phyloP scores from a whole-genome alignment of 1,140 invertebrate species.

The Heliconius nattereri region DNA sequence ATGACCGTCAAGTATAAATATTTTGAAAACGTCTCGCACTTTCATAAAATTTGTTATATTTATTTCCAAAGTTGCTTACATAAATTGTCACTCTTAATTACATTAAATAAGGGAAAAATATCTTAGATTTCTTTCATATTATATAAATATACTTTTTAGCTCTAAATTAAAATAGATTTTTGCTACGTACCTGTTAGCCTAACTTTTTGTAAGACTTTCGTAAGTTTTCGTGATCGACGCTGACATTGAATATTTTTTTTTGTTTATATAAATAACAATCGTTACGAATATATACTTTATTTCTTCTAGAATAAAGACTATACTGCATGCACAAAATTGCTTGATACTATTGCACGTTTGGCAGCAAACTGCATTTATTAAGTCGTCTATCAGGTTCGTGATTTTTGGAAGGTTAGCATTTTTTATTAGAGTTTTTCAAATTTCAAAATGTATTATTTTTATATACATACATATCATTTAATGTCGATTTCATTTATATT shows the following conservation, averaged over 20 bases:
- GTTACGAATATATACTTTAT: slow-evolving; percentile 22
- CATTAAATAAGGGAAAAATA: not conserved
- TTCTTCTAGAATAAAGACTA: slow-evolving; percentile 7
- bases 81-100: not conserved
- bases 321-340: not conserved
- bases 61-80: not conserved
- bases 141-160: not conserved
- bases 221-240: slow-evolving; percentile 64
- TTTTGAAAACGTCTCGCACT: slow-evolving; percentile 48
- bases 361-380: slow-evolving; percentile 13
- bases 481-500: not conserved
- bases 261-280: slow-evolving; percentile 45
- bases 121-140: not conserved
- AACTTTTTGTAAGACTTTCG: slow-evolving; percentile 49
- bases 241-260: slow-evolving; percentile 66
- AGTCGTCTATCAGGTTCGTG: slow-evolving; percentile 48
- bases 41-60: not conserved
- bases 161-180: not conserved
- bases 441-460: not conserved
- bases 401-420: slow-evolving; percentile 58
- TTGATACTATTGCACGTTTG: not conserved
- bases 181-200: not conserved
- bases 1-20: slow-evolving; percentile 51
- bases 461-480: not conserved
- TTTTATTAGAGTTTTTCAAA: slow-evolving; percentile 34